phyloP scores from a whole-genome alignment of 2,113 vertebrate genomes.

The Egretta garzetta region DNA sequence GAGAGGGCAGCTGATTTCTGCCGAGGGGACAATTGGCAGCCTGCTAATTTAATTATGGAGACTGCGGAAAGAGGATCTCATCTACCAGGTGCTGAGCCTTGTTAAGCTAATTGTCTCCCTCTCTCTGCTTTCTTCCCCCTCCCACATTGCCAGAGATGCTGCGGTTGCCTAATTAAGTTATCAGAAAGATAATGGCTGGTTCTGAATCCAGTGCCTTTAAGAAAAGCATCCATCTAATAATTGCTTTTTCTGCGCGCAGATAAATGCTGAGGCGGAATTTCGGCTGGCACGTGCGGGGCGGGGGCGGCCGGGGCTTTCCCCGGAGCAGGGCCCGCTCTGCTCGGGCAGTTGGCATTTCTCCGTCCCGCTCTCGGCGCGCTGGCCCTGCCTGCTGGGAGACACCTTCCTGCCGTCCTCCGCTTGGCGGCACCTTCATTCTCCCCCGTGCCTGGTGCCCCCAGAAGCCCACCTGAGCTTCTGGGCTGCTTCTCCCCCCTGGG shows the following conservation, averaged over 20 bases:
- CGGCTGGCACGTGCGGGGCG: not conserved
- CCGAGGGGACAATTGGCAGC: slow-evolving; percentile 53
- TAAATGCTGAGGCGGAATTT: slow-evolving; percentile 30
- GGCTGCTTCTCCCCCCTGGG: not conserved
- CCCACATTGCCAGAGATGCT: slow-evolving; percentile 64
- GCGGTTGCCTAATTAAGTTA: slow-evolving; percentile 73
- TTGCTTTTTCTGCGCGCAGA: not conserved
- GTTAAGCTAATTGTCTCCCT: slow-evolving; percentile 79
- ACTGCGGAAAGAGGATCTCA: slow-evolving; percentile 64
- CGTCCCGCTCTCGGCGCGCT: accelerated
- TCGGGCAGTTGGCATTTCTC: not conserved
- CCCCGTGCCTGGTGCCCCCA: not conserved
- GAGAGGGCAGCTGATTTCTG: not conserved
- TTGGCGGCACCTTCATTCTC: not conserved
- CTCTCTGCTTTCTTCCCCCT: slow-evolving; percentile 64
- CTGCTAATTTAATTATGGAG: slow-evolving; percentile 73
- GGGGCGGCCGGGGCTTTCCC: not conserved
- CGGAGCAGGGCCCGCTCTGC: not conserved
- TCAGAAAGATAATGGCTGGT: slow-evolving; percentile 73
- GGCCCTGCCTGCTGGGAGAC: not conserved
- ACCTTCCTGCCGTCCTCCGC: not conserved
- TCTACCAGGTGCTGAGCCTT: slow-evolving; percentile 72
- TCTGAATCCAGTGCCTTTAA: slow-evolving; percentile 53
- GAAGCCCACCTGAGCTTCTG: not conserved
- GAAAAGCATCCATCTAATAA: slow-evolving; percentile 46